Base-by-base conservation (phyloP, 2,888 invertebrate species). In the Oligia latruncula region DNA sequence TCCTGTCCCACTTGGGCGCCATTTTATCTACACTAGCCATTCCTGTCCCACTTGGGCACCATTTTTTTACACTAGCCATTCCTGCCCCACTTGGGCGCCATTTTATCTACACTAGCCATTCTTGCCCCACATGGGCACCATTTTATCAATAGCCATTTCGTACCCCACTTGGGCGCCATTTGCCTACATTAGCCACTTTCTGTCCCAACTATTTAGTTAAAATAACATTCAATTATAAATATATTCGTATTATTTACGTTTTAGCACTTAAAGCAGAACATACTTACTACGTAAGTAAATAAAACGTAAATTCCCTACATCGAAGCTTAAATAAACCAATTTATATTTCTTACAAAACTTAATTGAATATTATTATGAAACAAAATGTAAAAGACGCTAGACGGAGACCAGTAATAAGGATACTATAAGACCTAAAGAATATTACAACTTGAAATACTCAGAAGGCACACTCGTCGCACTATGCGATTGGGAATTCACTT, bases 91-190 rank as follows among this genome's bases (percentile, higher is more conserved):
- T 2, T 60, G 40, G 66, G 29, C 6, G 6, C 58, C 20, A 75
- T 23, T 68, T 17, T 9, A 17, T 23, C 4, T 8, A 43, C 3
- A 20, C n/a, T 40, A n/a, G 3, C 15, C n/a, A n/a, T 15, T 35
- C 13, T 9, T n/a, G 55, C 23, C 13, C 43, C 23, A 77, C 0
- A 0, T 77, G 23, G 35, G 71, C n/a, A n/a, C 49, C 13, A 72
- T 46, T 58, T 29, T 9, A 15, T 43, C 3, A 1, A 29, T 72
- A 20, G 4, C 6, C 5, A 40, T 4, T 20, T 8, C 3, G 3
- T 4, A 93, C 88, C 23, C 8, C 11, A 49, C 17, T 17, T 77
- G 65, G 35, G 64, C 35, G n/a, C n/a, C 52, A 71, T 35, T 66
- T n/a, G 20, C 40, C 23, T 8, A 17, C 1, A 60, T 17, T 52